Base-by-base conservation (phyloP, 1,140 invertebrate species). In the Oscheius sp. region DNA sequence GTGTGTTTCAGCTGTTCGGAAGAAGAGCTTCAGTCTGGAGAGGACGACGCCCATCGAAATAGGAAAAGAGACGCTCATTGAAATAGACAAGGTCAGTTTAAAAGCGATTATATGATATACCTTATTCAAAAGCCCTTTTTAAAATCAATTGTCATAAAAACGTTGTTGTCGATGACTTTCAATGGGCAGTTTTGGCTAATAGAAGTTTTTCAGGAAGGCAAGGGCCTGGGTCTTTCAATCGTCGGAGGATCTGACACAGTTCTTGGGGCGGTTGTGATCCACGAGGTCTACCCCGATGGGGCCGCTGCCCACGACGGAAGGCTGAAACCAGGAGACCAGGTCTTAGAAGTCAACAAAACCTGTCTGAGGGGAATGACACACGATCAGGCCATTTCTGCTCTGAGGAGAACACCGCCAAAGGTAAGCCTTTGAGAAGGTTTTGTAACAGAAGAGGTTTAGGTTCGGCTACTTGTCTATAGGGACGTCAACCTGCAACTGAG, bases 311-410 rank as follows among this genome's bases (percentile, higher is more conserved):
- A 92, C 82, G 95, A 99, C 84, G 93, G 92, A 0, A 88, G 95
- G 46, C 86, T 99, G 29, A 89, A 91, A 84, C 90, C 91, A 2
- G 95, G 94, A 3, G 96, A 99, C 87, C 93, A 96, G 85, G 91
- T 99, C 77, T 84, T 95, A 26, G 82, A 83, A 77, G 82, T 68
- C 2, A 29, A 13, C n/a, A 69, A 58, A 61, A 78, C 0, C 15
- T 32, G 58, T 74, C 75, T 69, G 52, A 84, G 85, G 85, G 87
- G 63, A 93, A 93, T 80, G 89, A 89, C 26, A 89, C 88, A 90
- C 77, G 87, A 87, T 45, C 87, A 88, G 81, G 90, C 89, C 28
- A 86, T 90, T 36, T 89, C 90, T 69, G 88, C 89, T 46, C 88
- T 93, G 77, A 88, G 91, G 83, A 89, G 91, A 85, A 90, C 87